Conservation (phyloP, 2,888 invertebrate species). For the Lasius fuliginosus region DNA sequence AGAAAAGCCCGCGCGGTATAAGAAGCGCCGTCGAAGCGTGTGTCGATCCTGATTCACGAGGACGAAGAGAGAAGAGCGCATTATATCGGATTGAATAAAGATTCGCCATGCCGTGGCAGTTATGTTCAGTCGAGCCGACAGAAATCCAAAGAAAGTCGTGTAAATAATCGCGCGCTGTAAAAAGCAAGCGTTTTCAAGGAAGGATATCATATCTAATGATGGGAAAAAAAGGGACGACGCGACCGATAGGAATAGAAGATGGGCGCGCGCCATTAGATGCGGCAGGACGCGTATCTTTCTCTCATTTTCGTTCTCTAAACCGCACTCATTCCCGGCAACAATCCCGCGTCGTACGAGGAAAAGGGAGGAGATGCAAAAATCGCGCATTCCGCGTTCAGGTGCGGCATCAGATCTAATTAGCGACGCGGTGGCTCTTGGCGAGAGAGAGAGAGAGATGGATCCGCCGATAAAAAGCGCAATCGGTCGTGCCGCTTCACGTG, state of each 20-base stretch:
- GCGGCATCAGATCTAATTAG: conserved; percentile 41
- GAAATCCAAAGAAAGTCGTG: conserved; percentile 45
- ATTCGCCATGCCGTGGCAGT: conserved; percentile 33
- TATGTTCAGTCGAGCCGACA: conserved; percentile 41
- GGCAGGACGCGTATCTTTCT: conserved; percentile 57
- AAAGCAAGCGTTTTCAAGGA: conserved; percentile 36
- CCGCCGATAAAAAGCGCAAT: conserved; percentile 24
- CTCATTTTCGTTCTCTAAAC: conserved; percentile 33
- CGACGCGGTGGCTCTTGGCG: conserved; percentile 28
- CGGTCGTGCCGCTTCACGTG: conserved; percentile 32
- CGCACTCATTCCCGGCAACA: conserved; percentile 10
- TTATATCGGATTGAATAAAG: conserved; percentile 42
- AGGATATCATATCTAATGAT: conserved; percentile 51
- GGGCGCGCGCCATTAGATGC: conserved; percentile 54
- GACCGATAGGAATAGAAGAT: conserved; percentile 41
- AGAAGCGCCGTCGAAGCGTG: conserved; percentile 41
- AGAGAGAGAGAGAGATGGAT: conserved; percentile 17
- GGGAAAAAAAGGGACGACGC: conserved; percentile 47
- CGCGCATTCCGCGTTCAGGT: conserved; percentile 18
- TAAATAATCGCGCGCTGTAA: conserved; percentile 44
- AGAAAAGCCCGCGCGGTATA: neutral
- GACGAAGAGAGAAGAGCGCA: conserved; percentile 29
- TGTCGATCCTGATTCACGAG: conserved; percentile 32
- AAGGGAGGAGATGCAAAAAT: conserved; percentile 37
- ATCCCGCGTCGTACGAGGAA: too few species aligned